Percentiles rank a stretch among this genome's conserved stretches.
phyloP scores from a whole-genome alignment of 2,113 vertebrate species.

The Actenoides lindsayi region DNA sequence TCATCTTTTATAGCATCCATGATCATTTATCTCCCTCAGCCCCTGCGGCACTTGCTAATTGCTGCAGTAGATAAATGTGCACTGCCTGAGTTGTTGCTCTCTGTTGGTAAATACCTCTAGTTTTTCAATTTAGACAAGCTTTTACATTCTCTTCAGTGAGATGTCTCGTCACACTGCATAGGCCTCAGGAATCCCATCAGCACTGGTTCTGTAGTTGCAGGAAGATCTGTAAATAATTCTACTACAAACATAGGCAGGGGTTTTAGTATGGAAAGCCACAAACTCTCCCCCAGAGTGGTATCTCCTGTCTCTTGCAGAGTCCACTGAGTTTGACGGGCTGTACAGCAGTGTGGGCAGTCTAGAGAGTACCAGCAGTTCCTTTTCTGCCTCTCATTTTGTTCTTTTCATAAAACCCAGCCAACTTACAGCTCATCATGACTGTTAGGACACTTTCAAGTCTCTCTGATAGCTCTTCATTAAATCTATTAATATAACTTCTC shows the following conservation, averaged over 20 bases:
- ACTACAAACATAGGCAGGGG: neutral
- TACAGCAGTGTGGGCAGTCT: neutral
- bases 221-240: neutral
- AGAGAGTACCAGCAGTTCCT: neutral
- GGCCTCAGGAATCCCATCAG: neutral
- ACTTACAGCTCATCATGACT: neutral
- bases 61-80: neutral
- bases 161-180: neutral
- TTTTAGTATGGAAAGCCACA: neutral
- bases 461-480: constrained; percentile 29
- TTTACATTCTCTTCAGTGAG: neutral
- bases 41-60: neutral
- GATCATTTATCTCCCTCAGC: neutral
- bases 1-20: neutral
- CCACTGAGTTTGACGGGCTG: neutral
- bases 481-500: constrained; percentile 33
- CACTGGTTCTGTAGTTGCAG: neutral
- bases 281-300: neutral
- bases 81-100: neutral
- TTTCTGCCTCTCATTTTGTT: constrained; percentile 1
- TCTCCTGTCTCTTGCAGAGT: neutral
- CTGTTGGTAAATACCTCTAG: neutral
- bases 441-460: constrained; percentile 20
- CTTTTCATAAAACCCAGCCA: neutral
- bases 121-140: neutral